Evolutionary conservation across 2,888 invertebrate genomes (phyloP), one percentile per base, ranked within the genome.

Genomic region (Strigamia crassipes): DNA sequence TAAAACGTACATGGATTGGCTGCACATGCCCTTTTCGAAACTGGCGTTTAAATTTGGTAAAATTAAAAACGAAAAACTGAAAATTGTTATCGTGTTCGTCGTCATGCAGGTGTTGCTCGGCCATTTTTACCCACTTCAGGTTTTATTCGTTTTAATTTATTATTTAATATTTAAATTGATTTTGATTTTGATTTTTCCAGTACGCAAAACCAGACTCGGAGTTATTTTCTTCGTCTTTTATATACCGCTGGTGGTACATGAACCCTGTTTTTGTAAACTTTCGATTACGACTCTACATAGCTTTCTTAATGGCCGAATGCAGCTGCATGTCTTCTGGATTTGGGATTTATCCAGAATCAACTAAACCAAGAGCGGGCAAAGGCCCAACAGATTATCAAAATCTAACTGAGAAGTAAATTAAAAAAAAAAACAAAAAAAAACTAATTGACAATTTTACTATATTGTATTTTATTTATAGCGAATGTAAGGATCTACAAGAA

Each of bases 291-390:
- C 93, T 99, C 84, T 98, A 96, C 87, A 91, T 93, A 13, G 98
- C 97, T 0, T 92, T 98, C 90, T 92, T 94, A 0, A 88, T 98
- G 82, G 94, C 97, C 0, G 97, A 98, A 88, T 94, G 94, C 87
- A 94, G 95, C 18, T 97, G 97, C 86, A 94, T 95, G 21, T 92
- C 94, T 88, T 93, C 95, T 1, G 96, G 96, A 0, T 89, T 99
- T 15, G 99, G 98, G 1, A 95, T 95, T 0, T 99, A 99, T 88
- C 98, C 98, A 0, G 90, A 90, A 0, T 89, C 90, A 42, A 91
- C 92, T 0, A 90, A 92, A 81, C 92, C 94, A 15, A 91, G 91
- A 85, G 90, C 93, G 82, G 97, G 97, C 0, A 91, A 92, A 86
- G 99, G 98, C 1, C 98, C 98, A 0, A 92, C 93, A 34, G 90